Evolutionary conservation across 2,888 invertebrate genomes (phyloP), one percentile per base, ranked within the genome.

Genomic region (Tipula lateralis): DNA sequence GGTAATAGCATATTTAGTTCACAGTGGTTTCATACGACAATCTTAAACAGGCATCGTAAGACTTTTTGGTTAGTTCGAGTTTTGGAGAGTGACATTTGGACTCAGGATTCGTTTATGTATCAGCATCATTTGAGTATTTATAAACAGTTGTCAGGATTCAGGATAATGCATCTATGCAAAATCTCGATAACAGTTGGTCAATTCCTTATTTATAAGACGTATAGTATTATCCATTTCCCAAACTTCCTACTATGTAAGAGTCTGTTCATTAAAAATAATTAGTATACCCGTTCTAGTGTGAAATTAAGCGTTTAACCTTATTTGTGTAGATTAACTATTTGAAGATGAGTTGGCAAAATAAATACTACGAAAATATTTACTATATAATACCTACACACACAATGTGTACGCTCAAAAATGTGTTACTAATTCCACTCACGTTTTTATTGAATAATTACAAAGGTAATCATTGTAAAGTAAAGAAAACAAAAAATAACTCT

Each of bases 401-500:
- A n/a, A 36, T 36, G 12, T 12, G 16, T 24, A 24, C n/a, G 9
- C 24, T 66, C 24, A 24, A 24, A 24, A 66, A 66, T 66, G 24
- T 66, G 24, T 66, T 66, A 66, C 24, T 66, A 66, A 66, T 66
- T 66, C 66, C 66, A 66, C 66, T 66, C 66, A 66, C 66, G 66
- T 66, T 66, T 66, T 66, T 66, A 66, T 66, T 66, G 66, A 66
- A 66, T 66, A 66, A 66, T 66, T 66, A 66, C 24, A 66, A 66
- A 66, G 66, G 66, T 66, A 66, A 66, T 66, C 66, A 66, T 66
- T 66, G 66, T 66, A 66, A 24, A 66, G 24, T 12, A 66, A 2
- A 66, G 24, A 24, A 66, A n/a, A n/a, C 0, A 9, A 19, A 66
- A 66, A 66, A 66, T 24, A n/a, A n/a, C n/a, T 24, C 12, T n/a